Base-by-base conservation (phyloP, 2,888 invertebrate species). In the Stenodera caucasica region DNA sequence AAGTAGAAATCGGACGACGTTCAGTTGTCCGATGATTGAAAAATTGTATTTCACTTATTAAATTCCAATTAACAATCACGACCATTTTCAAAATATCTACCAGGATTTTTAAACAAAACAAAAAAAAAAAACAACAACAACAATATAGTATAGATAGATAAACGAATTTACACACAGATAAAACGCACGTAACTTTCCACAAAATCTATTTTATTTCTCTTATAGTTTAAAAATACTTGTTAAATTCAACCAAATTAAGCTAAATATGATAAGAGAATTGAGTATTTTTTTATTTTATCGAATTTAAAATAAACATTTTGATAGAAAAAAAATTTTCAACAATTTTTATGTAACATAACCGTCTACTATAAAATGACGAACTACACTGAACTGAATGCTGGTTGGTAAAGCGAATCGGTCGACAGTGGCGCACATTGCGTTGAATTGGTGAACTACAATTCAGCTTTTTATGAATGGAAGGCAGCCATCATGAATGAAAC, bases 391-490 rank as follows among this genome's bases (percentile, higher is more conserved):
- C 70, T 66, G 40, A 63, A 71, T 68, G 71, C 72, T 71, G 74
- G 72, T 70, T 64, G 74, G 66, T 68, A 69, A 67, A 70, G 62
- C 68, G 67, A 66, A 64, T 65, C 67, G 65, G 66, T 67, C 76
- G 76, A 75, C 70, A 64, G 74, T 74, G 73, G 77, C 78, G 76
- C 75, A 67, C 79, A 72, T 61, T 76, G 75, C 68, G 68, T 71
- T 68, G 72, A 67, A 65, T 61, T 67, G 68, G 71, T 81, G 72
- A 60, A 63, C 37, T 40, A 18, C 81, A 79, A 82, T 61, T 81
- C 82, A 83, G 85, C 85, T 86, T 86, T 86, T 86, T 86, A 86
- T 87, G 86, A 87, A 87, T 87, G 86, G 85, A 84, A 84, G 85
- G 85, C 86, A 84, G 86, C 86, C 86, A 86, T 86, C 82, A 86